Percentiles rank a stretch among this genome's conserved stretches.
Conservation (phyloP, 2,888 invertebrate genomes). For the Reticulitermes lucifugus region DNA sequence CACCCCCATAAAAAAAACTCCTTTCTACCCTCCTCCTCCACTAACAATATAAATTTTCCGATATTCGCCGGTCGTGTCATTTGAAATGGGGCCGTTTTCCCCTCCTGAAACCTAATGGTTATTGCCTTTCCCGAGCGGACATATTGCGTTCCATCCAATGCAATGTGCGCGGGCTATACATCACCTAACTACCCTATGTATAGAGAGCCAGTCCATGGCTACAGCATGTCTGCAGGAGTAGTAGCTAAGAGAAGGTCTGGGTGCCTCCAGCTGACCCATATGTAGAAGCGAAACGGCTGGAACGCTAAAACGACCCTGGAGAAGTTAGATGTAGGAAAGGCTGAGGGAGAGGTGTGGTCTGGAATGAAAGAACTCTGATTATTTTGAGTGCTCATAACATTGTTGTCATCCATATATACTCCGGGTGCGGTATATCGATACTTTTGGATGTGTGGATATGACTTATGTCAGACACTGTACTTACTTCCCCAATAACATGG, state of each 20-base stretch:
- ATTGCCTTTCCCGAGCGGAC: conserved; percentile 71
- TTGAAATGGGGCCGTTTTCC: conserved; percentile 65
- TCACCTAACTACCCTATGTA: conserved; percentile 59
- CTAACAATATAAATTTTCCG: conserved; percentile 68
- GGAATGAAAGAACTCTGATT: conserved; percentile 41
- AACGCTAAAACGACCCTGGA: neutral
- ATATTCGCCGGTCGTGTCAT: conserved; percentile 72
- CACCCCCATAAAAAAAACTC: neutral
- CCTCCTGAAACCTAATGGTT: conserved; percentile 67
- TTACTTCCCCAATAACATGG: neutral
- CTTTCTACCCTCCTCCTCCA: conserved; percentile 42
- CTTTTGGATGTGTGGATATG: neutral
- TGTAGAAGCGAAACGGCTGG: neutral
- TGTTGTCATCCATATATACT: conserved; percentile 32
- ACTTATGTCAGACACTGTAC: neutral
- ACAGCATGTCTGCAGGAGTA: neutral
- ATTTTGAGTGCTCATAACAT: conserved; percentile 36
- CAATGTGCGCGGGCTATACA: conserved; percentile 71
- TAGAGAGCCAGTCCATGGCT: neutral
- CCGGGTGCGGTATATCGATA: conserved; percentile 10
- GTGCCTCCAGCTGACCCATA: neutral
- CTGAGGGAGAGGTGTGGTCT: conserved; percentile 51
- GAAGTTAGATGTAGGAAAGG: neutral
- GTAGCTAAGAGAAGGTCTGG: neutral
- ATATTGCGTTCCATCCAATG: conserved; percentile 72